Base-by-base conservation (phyloP, 2,888 invertebrate genomes). In the Mimumesa dahlbomi region DNA sequence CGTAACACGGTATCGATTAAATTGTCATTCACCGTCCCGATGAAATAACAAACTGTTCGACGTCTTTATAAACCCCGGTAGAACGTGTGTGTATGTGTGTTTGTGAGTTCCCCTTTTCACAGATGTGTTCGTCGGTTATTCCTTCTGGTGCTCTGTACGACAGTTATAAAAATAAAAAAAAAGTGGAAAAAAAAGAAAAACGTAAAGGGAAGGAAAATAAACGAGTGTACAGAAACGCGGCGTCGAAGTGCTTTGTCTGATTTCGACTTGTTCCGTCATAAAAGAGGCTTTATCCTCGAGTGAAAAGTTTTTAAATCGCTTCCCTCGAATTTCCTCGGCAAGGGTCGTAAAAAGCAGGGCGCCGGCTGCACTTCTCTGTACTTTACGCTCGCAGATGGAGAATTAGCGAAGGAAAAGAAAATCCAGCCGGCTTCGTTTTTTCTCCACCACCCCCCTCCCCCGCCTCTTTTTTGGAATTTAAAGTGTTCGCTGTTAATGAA, bases 281-380 rank as follows among this genome's bases (percentile, higher is more conserved):
- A 34, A 21, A 9, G 11, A 3, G 19, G 40, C 29, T 43, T 18
- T 52, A 14, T 29, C 4, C 13, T 11, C 16, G 22, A 16, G 38
- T 59, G 40, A 11, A 49, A 73, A 74, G 40, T 74, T 73, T 57
- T 56, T 48, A 64, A 61, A 57, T 48, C 31, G 31, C 22, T 16
- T n/a, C 40, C 22, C 14, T 45, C 16, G 38, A 74, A 57, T 58
- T 54, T 58, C n/a, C 25, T 18, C 16, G 31, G 16, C 22, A 31
- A 40, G 29, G 4, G 34, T n/a, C 49, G 49, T 42, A 62, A 50
- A 66, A 36, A 43, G 14, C 53, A 9, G 38, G 36, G 21, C 19
- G 18, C 14, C n/a, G n/a, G 29, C 40, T 40, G 14, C 36, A 38
- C 48, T 18, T 62, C 22, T 34, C 40, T 21, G 21, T 16, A 16